Evolutionary conservation across 2,797 vertebrate genomes (phyloP).

Genomic region (Taenioides sp.): DNA sequence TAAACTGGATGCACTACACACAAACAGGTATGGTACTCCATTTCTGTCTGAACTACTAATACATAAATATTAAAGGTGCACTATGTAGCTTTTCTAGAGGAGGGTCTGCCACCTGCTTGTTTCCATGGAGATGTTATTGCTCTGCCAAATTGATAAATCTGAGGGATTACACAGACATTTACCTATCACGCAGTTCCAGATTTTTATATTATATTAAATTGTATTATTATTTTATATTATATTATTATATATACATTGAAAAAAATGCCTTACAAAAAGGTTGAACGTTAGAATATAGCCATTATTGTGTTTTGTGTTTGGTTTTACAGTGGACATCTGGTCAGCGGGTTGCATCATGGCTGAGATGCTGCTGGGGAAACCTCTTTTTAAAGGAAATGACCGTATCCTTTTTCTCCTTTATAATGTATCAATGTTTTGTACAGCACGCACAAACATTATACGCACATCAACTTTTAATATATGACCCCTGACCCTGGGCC

Average conservation of each 20-base stretch:
- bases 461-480: not conserved
- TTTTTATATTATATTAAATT: too few relatives aligned
- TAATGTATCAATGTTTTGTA: not conserved
- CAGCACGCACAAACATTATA: not conserved
- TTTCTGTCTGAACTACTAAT: too few relatives aligned
- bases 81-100: not conserved
- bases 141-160: not conserved
- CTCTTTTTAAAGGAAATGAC: slow-evolving; percentile 94
- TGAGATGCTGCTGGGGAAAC: slow-evolving; percentile 94
- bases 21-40: too few relatives aligned
- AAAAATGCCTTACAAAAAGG: too few relatives aligned
- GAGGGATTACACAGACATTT: too few relatives aligned
- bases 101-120: not conserved
- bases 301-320: slow-evolving; percentile 18
- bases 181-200: too few relatives aligned
- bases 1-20: slow-evolving; percentile 98
- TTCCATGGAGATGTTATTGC: not conserved
- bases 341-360: slow-evolving; percentile 99
- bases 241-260: too few relatives aligned
- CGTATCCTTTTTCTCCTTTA: slow-evolving; percentile 85
- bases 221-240: too few relatives aligned
- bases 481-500: slow-evolving; percentile 49
- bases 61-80: not conserved
- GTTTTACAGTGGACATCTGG: slow-evolving; percentile 93
- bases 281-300: not conserved